Evolutionary conservation across 2,113 vertebrate genomes (phyloP).

Genomic region (Crotalus viridis): DNA sequence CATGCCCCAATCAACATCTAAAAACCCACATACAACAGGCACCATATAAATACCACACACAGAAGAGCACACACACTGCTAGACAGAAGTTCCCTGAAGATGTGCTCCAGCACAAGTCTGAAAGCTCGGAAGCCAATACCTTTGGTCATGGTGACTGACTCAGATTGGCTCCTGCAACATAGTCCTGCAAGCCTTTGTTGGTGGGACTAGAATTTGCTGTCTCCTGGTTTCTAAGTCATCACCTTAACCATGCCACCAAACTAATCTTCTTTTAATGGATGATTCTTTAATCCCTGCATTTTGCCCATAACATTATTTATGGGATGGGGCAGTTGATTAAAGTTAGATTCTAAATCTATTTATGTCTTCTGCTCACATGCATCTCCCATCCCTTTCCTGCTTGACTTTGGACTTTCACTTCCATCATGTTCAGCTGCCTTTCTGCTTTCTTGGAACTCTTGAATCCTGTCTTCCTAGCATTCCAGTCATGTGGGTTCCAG

Average conservation of each 20-base stretch:
- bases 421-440: neutral
- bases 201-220: too few relatives aligned
- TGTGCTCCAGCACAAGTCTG: too few relatives aligned
- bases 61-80: too few relatives aligned
- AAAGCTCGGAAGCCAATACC: too few relatives aligned
- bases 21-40: too few relatives aligned
- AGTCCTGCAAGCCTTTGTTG: too few relatives aligned
- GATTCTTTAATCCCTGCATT: neutral
- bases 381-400: neutral
- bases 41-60: too few relatives aligned
- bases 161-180: too few relatives aligned
- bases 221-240: neutral
- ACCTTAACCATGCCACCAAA: neutral
- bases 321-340: neutral
- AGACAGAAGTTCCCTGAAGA: too few relatives aligned
- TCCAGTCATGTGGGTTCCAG: neutral
- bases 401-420: neutral
- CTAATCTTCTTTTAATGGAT: neutral
- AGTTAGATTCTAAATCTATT: neutral
- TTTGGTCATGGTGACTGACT: too few relatives aligned
- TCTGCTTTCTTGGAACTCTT: neutral
- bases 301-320: neutral
- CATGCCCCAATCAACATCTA: too few relatives aligned
- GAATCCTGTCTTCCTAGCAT: neutral
- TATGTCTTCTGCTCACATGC: neutral